Evolutionary conservation across 1,140 invertebrate species (phyloP).

Genomic region (Catajapyx aquilonaris): DNA sequence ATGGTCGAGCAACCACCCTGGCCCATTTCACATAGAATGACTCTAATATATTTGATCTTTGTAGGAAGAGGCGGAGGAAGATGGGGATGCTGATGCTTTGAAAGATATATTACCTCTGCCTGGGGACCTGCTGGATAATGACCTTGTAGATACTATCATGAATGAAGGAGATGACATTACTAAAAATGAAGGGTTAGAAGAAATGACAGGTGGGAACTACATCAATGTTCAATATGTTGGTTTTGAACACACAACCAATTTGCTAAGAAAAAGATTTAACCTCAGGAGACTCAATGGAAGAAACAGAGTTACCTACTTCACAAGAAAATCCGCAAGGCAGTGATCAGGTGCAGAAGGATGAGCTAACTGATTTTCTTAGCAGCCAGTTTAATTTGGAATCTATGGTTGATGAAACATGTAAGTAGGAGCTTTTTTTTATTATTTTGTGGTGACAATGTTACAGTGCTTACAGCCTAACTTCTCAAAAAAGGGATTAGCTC

Average conservation of each 20-base stretch:
- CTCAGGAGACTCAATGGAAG: too few species aligned
- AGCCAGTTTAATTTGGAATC: constrained; percentile 44
- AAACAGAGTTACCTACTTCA: too few species aligned
- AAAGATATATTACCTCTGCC: constrained; percentile 43
- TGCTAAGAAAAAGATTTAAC: too few species aligned
- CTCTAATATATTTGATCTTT: background rate
- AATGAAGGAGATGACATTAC: constrained; percentile 32
- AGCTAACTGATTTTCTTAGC: constrained; percentile 37
- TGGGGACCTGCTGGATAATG: constrained; percentile 42
- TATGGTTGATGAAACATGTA: constrained; percentile 42
- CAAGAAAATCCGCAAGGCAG: background rate
- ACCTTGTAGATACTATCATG: constrained; percentile 53
- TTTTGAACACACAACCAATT: too few species aligned
- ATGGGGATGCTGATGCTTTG: constrained; percentile 37
- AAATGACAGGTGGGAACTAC: constrained; percentile 12
- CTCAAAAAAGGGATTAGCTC: too few species aligned
- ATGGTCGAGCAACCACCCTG: too few species aligned
- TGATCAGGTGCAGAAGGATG: constrained; percentile 27
- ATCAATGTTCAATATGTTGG: too few species aligned
- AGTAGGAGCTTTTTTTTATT: constrained; percentile 5
- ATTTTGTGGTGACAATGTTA: too few species aligned
- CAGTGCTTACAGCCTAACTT: too few species aligned
- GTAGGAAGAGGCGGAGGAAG: constrained; percentile 28
- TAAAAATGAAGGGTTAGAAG: constrained; percentile 10
- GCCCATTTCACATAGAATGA: too few species aligned